These are phyloP conservation scores for Megaceryle torquata DNA, from an alignment of 2,113 vertebrate species.

Conservation along the genomic window DNA sequence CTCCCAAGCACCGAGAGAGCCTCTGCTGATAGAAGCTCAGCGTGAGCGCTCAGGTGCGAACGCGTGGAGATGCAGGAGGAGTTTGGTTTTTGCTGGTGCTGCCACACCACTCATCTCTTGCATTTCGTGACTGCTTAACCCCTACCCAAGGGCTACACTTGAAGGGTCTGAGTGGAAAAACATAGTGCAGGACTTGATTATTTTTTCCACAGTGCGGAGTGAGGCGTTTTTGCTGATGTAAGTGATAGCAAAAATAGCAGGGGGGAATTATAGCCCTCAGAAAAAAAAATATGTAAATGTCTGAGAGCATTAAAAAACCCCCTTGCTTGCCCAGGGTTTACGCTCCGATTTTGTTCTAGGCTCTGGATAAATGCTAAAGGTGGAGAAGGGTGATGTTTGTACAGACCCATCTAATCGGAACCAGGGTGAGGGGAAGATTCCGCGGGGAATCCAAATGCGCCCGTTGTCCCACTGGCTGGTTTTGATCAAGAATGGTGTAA, in stretches of 20 bases:
- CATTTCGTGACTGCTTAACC: neutral
- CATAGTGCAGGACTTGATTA: neutral
- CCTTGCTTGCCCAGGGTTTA: neutral
- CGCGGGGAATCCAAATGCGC: neutral
- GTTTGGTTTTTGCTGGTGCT: neutral
- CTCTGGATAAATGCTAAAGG: neutral
- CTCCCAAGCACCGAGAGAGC: neutral
- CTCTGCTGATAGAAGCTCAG: accelerated
- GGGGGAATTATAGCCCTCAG: neutral
- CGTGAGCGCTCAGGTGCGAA: too few species aligned
- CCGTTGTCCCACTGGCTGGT: accelerated
- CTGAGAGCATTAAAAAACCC: neutral
- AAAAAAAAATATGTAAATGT: conserved; percentile 49
- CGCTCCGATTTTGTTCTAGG: neutral
- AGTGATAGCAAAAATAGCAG: neutral
- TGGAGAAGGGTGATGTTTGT: neutral
- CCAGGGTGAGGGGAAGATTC: accelerated
- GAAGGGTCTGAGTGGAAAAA: neutral
- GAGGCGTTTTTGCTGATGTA: neutral
- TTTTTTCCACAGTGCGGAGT: accelerated
- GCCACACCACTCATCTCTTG: neutral
- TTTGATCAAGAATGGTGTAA: neutral
- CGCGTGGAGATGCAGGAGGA: neutral
- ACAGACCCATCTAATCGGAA: neutral
- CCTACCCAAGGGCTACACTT: accelerated